phyloP scores from a whole-genome alignment of 2,888 invertebrate species.

The Ochlodes sylvanus region DNA sequence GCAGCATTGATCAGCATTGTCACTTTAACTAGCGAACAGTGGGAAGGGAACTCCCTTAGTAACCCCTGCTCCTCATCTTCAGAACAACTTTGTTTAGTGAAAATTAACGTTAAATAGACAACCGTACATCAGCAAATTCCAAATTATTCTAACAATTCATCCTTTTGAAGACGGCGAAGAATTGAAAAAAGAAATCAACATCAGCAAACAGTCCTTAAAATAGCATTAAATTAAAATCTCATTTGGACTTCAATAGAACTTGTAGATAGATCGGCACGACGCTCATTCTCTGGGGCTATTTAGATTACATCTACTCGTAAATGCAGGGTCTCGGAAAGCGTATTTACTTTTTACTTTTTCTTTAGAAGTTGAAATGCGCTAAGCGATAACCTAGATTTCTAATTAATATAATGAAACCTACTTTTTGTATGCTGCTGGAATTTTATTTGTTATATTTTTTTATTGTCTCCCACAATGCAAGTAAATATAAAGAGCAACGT shows the following conservation, averaged over 20 bases:
- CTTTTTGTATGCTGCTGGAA: too few species aligned
- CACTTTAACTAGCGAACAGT: too few species aligned
- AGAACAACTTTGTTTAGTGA: too few species aligned
- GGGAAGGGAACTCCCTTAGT: too few species aligned
- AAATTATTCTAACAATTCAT: neutral
- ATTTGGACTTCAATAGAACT: neutral
- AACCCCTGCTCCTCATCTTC: too few species aligned
- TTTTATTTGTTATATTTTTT: too few species aligned
- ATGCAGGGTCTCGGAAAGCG: neutral
- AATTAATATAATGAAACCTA: too few species aligned
- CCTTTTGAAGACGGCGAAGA: neutral
- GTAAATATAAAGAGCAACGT: too few species aligned
- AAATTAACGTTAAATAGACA: neutral
- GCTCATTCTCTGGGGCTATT: slow-evolving; percentile 1
- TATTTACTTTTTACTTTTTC: neutral
- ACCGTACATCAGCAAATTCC: neutral
- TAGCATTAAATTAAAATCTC: neutral
- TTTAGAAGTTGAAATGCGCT: too few species aligned
- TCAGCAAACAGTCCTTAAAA: neutral
- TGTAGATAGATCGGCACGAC: neutral
- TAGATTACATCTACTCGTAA: slow-evolving; percentile 10
- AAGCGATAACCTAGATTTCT: neutral
- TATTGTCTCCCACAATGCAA: too few species aligned
- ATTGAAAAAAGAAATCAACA: neutral
- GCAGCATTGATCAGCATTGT: too few species aligned